Conservation (phyloP, 2,797 vertebrate species). For the Ispidina picta region DNA sequence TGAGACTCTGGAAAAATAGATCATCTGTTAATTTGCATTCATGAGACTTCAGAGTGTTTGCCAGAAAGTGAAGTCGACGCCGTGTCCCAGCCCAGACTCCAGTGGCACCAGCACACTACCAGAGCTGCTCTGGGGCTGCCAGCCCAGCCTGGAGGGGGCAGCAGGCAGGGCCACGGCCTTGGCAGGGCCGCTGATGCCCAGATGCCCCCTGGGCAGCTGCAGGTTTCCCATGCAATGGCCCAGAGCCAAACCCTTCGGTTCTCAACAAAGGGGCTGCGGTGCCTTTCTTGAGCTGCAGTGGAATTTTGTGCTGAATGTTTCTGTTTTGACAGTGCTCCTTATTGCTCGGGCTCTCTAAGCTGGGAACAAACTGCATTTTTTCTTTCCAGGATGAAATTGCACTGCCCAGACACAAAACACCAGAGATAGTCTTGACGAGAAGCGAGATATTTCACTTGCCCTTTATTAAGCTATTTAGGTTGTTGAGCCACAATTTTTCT, state of each 20-base stretch:
- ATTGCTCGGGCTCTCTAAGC: background rate
- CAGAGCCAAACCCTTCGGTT: background rate
- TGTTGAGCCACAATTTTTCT: background rate
- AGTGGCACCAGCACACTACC: background rate
- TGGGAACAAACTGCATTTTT: background rate
- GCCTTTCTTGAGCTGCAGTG: background rate
- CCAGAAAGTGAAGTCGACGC: constrained; percentile 61
- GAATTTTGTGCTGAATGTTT: background rate
- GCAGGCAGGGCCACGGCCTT: too few species aligned
- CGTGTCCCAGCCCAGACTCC: constrained; percentile 8
- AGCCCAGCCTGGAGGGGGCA: background rate
- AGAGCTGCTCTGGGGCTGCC: background rate
- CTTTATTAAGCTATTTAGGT: background rate
- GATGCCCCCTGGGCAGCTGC: accelerated
- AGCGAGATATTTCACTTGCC: background rate
- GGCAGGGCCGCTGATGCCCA: too few species aligned
- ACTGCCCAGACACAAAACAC: background rate
- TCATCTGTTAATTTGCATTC: constrained; percentile 72
- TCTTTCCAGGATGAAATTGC: background rate
- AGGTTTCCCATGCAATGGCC: background rate
- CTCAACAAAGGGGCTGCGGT: background rate
- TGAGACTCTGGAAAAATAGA: constrained; percentile 39
- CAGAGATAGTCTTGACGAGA: background rate
- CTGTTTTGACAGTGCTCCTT: background rate
- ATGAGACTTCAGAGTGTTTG: constrained; percentile 69